Conservation (phyloP, 2,113 vertebrate genomes). For the Megalops atlanticus region DNA sequence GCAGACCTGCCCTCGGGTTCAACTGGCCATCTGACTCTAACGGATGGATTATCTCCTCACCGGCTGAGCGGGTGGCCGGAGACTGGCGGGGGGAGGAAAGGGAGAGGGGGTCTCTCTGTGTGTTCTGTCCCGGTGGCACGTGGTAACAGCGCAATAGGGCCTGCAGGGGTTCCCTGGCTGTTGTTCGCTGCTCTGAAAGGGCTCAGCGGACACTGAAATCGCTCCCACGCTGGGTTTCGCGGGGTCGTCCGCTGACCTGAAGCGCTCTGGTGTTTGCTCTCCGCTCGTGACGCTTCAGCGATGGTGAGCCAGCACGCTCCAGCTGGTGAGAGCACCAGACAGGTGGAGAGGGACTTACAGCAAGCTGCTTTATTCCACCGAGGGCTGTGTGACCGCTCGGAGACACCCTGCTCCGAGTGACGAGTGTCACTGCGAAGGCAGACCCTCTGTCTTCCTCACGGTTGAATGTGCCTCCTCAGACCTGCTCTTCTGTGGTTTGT, state of each 20-base stretch:
- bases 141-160: not conserved
- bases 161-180: not conserved
- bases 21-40: not conserved
- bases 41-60: not conserved
- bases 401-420: not conserved
- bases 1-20: not conserved
- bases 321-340: not conserved
- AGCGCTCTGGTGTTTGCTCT: not conserved
- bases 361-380: conserved; percentile 7
- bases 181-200: not conserved
- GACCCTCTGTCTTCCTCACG: not conserved
- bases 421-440: not conserved
- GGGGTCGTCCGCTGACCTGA: not conserved
- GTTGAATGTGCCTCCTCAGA: not conserved
- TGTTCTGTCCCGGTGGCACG: not conserved
- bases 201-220: not conserved
- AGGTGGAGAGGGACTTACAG: conserved; percentile 1
- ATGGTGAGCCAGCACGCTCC: not conserved
- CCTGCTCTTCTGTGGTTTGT: not conserved
- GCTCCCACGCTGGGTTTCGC: not conserved
- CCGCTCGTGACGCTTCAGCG: not conserved
- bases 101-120: not conserved
- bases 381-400: not conserved
- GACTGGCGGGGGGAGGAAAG: not conserved
- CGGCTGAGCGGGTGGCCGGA: too few relatives aligned